phyloP scores from a whole-genome alignment of 1,140 invertebrate genomes.

The Pogonognathellus flavescens region DNA sequence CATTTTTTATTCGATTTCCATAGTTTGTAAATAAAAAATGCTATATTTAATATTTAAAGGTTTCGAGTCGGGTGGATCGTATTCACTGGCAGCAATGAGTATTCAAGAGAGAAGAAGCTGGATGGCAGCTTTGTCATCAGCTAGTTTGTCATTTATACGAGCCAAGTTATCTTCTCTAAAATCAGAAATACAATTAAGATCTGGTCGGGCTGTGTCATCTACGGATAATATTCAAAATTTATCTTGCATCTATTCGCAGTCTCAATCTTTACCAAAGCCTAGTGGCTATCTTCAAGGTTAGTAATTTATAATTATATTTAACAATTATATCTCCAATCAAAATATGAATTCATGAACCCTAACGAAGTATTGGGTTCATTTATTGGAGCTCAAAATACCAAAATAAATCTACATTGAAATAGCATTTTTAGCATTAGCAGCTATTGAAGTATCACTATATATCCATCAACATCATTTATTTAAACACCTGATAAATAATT shows the following conservation, averaged over 20 bases:
- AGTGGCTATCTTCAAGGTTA: conserved; percentile 65
- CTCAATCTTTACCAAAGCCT: conserved; percentile 48
- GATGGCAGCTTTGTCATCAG: conserved; percentile 86
- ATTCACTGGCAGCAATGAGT: conserved; percentile 84
- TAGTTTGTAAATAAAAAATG: too few species aligned
- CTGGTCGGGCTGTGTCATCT: not conserved
- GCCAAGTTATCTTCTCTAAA: conserved; percentile 80
- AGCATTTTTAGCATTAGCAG: too few species aligned
- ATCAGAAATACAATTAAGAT: conserved; percentile 68
- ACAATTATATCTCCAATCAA: too few species aligned
- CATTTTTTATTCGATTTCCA: too few species aligned
- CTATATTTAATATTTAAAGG: conserved; percentile 72
- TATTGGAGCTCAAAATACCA: too few species aligned
- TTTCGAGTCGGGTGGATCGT: conserved; percentile 75
- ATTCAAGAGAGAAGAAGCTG: conserved; percentile 87
- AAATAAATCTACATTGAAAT: too few species aligned
- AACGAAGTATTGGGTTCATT: too few species aligned
- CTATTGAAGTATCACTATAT: too few species aligned
- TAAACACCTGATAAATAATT: too few species aligned
- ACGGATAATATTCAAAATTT: not conserved
- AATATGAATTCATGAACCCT: too few species aligned
- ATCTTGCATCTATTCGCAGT: not conserved
- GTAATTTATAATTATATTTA: too few species aligned
- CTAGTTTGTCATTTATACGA: conserved; percentile 87
- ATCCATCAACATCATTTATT: too few species aligned